Percentiles rank a stretch among this genome's conserved stretches.
These are phyloP conservation scores for Aspiorhynchus laticeps DNA, from an alignment of 2,113 vertebrate genomes.

Conservation along the genomic window DNA sequence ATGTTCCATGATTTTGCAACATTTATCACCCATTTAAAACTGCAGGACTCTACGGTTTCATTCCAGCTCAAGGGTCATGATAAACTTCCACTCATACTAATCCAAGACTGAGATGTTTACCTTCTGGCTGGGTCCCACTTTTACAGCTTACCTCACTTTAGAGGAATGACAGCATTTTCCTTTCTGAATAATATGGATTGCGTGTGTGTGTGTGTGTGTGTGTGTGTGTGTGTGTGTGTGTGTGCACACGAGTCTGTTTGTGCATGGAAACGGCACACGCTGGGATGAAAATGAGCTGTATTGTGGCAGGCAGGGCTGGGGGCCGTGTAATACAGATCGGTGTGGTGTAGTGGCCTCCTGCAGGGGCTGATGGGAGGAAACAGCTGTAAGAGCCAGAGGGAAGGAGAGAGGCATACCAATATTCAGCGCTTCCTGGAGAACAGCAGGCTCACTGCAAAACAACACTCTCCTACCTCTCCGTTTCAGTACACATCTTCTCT, in stretches of 20 bases:
- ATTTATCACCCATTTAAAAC: neutral
- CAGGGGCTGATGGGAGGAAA: constrained; percentile 56
- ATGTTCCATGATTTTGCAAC: neutral
- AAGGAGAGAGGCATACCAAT: constrained; percentile 41
- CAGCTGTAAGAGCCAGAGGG: constrained; percentile 53
- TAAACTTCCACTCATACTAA: constrained; percentile 17
- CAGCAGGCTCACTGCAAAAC: constrained; percentile 47
- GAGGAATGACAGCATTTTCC: constrained; percentile 49
- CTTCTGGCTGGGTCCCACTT: constrained; percentile 35
- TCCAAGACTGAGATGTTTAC: constrained; percentile 31
- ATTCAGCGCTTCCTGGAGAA: constrained; percentile 54
- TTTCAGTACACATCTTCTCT: neutral
- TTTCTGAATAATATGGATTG: constrained; percentile 49
- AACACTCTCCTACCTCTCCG: neutral
- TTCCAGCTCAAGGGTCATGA: constrained; percentile 12
- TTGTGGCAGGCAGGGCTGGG: constrained; percentile 43
- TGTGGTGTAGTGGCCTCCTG: constrained; percentile 49
- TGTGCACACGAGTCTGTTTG: neutral
- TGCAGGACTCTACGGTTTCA: neutral
- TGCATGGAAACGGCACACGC: constrained; percentile 8
- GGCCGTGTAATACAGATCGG: constrained; percentile 31
- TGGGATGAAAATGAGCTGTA: constrained; percentile 48
- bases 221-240: neutral
- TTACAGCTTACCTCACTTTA: constrained; percentile 50
- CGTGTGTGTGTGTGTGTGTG: neutral